phyloP scores from a whole-genome alignment of 64 coral and sea anemone species.

The Acropora tenuis region DNA sequence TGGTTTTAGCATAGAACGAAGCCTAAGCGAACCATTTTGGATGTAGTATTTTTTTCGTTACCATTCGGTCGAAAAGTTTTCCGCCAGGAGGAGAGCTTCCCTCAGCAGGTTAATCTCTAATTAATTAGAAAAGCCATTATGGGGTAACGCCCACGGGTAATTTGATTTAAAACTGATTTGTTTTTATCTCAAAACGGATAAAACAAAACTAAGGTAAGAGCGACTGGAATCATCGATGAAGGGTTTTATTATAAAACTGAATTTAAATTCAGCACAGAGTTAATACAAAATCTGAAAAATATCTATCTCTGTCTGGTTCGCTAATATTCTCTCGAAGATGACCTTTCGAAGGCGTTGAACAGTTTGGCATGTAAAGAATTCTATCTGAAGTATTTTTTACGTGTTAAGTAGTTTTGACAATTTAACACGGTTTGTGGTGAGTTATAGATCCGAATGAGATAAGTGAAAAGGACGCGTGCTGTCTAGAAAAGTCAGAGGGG shows the following conservation, averaged over 20 bases:
- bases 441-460: slow-evolving; percentile 14
- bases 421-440: not conserved
- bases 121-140: not conserved
- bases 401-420: slow-evolving; percentile 47
- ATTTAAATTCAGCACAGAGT: not conserved
- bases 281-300: too few species aligned
- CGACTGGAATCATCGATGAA: not conserved
- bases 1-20: too few species aligned
- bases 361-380: slow-evolving; percentile 17
- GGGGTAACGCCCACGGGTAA: slow-evolving; percentile 10
- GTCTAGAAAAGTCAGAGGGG: not conserved
- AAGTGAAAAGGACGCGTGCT: not conserved
- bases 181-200: not conserved
- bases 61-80: not conserved
- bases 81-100: not conserved
- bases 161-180: not conserved
- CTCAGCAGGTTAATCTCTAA: not conserved
- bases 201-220: not conserved
- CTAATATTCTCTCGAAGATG: not conserved
- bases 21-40: too few species aligned
- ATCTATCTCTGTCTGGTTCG: not conserved
- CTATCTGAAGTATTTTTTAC: slow-evolving; percentile 1
- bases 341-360: slow-evolving; percentile 3
- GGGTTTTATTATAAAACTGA: not conserved
- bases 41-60: not conserved